Percentiles rank a stretch among this genome's conserved stretches.
These are phyloP conservation scores for Sebastes taczanowskii DNA, from an alignment of 2,797 vertebrate species.

Conservation along the genomic window DNA sequence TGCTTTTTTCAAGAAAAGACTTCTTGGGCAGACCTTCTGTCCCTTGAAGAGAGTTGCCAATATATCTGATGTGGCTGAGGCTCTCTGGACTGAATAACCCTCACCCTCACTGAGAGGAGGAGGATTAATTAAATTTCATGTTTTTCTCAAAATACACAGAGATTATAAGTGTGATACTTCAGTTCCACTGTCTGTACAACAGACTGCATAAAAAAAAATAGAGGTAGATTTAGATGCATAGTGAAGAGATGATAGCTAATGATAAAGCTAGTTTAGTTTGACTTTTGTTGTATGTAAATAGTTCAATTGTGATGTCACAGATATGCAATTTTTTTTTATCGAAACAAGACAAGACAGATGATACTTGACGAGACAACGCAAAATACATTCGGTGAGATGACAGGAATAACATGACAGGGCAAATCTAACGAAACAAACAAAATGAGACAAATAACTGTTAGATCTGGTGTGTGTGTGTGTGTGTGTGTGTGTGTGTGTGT, in stretches of 20 bases:
- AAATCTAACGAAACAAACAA: no score
- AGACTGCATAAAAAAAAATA: neutral
- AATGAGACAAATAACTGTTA: no score
- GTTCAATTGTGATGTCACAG: neutral
- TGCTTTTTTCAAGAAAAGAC: neutral
- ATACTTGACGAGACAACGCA: no score
- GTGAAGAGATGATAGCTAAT: neutral
- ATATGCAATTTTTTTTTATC: no score
- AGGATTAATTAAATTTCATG: neutral
- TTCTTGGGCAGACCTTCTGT: neutral
- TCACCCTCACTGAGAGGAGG: neutral
- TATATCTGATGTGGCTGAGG: neutral
- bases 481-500: no score
- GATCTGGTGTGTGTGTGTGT: no score
- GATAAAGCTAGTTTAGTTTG: neutral
- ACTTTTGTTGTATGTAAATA: neutral
- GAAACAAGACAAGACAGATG: no score
- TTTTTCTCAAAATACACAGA: neutral
- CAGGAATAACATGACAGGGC: accelerated
- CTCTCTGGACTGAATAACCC: neutral
- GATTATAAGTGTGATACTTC: neutral
- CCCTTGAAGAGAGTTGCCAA: neutral
- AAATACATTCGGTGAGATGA: no score
- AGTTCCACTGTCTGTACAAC: neutral
- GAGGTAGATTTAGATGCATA: neutral